Conservation (phyloP, 2,113 vertebrate genomes). For the Puffinus mauretanicus region DNA sequence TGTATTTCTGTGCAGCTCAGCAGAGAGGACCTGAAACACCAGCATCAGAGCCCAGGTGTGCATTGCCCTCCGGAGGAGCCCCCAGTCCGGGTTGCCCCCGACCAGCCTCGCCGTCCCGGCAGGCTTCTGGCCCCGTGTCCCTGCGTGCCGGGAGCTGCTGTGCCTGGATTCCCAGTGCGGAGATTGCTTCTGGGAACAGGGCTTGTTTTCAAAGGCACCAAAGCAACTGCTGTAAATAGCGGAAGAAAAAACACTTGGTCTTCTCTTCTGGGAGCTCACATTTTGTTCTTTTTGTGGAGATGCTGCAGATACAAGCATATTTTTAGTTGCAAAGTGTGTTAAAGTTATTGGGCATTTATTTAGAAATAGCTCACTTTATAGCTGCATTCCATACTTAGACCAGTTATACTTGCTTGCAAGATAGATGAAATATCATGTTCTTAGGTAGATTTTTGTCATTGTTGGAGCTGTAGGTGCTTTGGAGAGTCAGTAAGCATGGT, state of each 20-base stretch:
- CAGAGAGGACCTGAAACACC: not conserved
- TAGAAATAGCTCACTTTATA: not conserved
- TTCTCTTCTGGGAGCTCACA: not conserved
- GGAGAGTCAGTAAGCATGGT: not conserved
- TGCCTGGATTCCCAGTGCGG: not conserved
- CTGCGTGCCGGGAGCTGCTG: not conserved
- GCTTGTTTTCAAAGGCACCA: conserved; percentile 26
- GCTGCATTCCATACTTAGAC: not conserved
- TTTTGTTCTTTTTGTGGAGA: conserved; percentile 13
- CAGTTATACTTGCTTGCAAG: not conserved
- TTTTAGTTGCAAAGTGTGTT: not conserved
- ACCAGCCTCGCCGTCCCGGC: fast-evolving
- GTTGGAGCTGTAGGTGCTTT: not conserved
- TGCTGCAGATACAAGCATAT: not conserved
- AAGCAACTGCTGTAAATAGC: conserved; percentile 18
- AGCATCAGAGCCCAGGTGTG: not conserved
- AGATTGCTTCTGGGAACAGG: not conserved
- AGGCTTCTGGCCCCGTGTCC: not conserved
- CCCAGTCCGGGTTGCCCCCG: not conserved
- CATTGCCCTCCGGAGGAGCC: not conserved
- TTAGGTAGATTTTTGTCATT: not conserved
- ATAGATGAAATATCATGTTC: not conserved
- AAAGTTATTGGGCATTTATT: not conserved
- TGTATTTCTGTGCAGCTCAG: not conserved
- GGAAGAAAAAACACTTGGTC: not conserved